phyloP scores from a whole-genome alignment of 2,113 vertebrate genomes.

The Trochalopteron elliotii region DNA sequence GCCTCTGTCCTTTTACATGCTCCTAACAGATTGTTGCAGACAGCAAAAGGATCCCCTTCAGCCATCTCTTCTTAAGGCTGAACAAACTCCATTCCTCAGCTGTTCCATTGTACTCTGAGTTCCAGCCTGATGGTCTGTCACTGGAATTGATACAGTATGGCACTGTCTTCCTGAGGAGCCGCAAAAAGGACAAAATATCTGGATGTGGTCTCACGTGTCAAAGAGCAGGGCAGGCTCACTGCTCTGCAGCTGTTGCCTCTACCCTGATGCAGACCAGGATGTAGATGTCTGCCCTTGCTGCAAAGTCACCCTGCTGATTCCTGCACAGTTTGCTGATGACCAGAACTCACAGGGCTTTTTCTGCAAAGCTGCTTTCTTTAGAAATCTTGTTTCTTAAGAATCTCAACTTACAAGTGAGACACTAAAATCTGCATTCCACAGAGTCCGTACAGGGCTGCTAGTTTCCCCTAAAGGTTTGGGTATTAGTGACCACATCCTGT shows the following conservation, averaged over 20 bases:
- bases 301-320: not conserved
- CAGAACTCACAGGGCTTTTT: not conserved
- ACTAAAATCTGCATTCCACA: not conserved
- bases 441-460: not conserved
- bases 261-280: not conserved
- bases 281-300: not conserved
- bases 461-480: not conserved
- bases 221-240: not conserved
- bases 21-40: not conserved
- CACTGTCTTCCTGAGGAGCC: not conserved
- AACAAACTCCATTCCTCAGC: not conserved
- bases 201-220: not conserved
- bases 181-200: not conserved
- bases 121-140: not conserved
- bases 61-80: not conserved
- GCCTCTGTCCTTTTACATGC: not conserved
- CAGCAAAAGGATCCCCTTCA: accelerated
- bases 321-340: not conserved
- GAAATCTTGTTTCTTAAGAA: not conserved
- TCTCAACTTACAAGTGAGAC: not conserved
- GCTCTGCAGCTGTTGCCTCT: not conserved
- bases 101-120: not conserved
- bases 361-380: not conserved
- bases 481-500: not conserved
- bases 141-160: not conserved